Base-by-base conservation (phyloP, 1,140 invertebrate genomes). In the Caenorhabditis brenneri region DNA sequence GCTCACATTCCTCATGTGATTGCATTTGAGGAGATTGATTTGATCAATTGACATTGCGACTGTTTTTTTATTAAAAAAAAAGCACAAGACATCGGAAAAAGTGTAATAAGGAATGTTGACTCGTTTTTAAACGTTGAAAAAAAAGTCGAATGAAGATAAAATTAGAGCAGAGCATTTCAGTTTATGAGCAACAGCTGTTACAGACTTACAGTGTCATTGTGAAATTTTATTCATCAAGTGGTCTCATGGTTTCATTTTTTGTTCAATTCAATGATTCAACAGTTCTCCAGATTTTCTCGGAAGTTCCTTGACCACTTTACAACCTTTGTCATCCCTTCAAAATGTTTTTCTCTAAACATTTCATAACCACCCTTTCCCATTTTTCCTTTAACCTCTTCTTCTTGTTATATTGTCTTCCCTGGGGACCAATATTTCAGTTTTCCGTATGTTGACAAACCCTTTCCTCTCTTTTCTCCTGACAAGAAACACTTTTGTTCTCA, bases 361-460 rank as follows among this genome's bases (percentile, higher is more conserved):
- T 74, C 65, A 74, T 74, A 74, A 74, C 65, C 65, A 27, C 65
- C n/a, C 36, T 27, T n/a, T 74, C 39, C 12, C 12, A 42, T 42
- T 42, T 74, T 74, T 74, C 65, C 36, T 24, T 74, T 74, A 74
- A 74, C 65, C 65, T 74, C 53, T 55, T 55, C 53, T 74, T 31
- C n/a, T 24, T 74, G 22, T 42, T 74, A 31, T 19, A 65, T 65
- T 36, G 33, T 36, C 7, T 6, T 46, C 65, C 36, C 65, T 42
- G 36, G 65, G 65, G 65, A 74, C 65, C 65, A 74, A 74, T 74
- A 24, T 74, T 74, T 74, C 65, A 74, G 36, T 74, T 36, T 74
- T 74, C 65, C 65, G 65, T 74, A 74, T 74, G 65, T 74, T 74
- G 65, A 74, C 65, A 74, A 74, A 74, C 65, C 65, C 65, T 74